Base-by-base conservation (phyloP, 2,113 vertebrate species). In the rabbit (Oryctolagus cuniculus) region DNA sequence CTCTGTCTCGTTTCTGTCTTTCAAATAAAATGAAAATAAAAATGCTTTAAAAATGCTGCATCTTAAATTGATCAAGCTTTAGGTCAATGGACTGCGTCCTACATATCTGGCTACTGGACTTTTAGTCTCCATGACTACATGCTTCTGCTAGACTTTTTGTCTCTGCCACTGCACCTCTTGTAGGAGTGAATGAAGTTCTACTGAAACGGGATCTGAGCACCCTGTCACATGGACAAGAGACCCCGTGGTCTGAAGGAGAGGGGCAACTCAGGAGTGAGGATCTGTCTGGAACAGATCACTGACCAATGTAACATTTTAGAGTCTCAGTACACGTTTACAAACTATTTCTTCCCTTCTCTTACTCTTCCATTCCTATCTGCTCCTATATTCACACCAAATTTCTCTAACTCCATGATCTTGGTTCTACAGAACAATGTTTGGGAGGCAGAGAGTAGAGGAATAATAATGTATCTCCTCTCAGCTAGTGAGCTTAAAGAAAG, bases 371-470 rank as follows among this genome's bases (percentile, higher is more conserved):
- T 17, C 36, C 10, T 74, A 73, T 34, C 44, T 16, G 67, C 3
- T 53, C 49, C 66, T n/a, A 93, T 88, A 75, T 77, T 91, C 34
- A 70, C 49, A 88, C 25, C 51, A 83, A 91, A 70, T 75, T 91
- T 85, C 61, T 94, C 90, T 64, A 88, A 84, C 34, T 51, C 19
- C n/a, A 74, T 12, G 22, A 58, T 34, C 61, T 36, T 55, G 51
- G 13, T 15, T 80, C 34, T 72, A 69, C 3, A 79, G 51, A 86
- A 44, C 29, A 29, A 72, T 36, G 29, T 44, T 24, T 80, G 38
- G 38, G 77, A 81, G 49, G 27, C 27, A 91, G 7, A 9, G 34
- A 2, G 2, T 12, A 4, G 55, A 44, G 17, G n/a, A 7, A 3
- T 63, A 79, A 89, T 3, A 16, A 44, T 31, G 4, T 34, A 16